phyloP scores from a whole-genome alignment of 2,888 invertebrate species.

The Pheosia tremula region DNA sequence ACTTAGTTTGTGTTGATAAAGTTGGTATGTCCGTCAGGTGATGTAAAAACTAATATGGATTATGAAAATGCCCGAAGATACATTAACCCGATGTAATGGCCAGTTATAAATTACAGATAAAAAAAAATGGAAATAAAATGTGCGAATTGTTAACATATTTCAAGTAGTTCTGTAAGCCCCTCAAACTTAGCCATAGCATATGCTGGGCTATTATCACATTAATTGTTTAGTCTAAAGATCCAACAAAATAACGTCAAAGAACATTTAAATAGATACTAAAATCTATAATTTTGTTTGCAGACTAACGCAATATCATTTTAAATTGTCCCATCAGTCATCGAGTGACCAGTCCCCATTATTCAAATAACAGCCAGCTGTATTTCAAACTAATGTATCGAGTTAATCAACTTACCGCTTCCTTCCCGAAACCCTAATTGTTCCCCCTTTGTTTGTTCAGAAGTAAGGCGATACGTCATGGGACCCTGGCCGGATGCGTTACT shows the following conservation, averaged over 20 bases:
- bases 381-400: constrained; percentile 30
- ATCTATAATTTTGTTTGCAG: not conserved
- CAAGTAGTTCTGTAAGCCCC: too few species aligned
- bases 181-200: too few species aligned
- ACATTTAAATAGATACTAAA: not conserved
- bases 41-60: too few species aligned
- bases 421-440: constrained; percentile 68
- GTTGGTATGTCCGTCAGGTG: too few species aligned
- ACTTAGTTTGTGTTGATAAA: too few species aligned
- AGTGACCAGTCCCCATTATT: constrained; percentile 22
- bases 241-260: constrained; percentile 9
- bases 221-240: too few species aligned
- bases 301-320: not conserved
- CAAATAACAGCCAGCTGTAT: constrained; percentile 36
- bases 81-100: too few species aligned
- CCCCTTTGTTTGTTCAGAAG: constrained; percentile 77
- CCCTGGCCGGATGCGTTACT: constrained; percentile 74
- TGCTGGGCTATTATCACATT: too few species aligned
- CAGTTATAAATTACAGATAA: too few species aligned
- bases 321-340: constrained; percentile 13
- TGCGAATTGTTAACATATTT: too few species aligned
- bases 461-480: constrained; percentile 74
- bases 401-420: constrained; percentile 61
- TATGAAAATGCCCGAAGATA: too few species aligned
- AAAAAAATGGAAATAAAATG: too few species aligned